A percentile compares a stretch with the other conserved stretches of the same genome.
phyloP scores from a whole-genome alignment of 2,888 invertebrate genomes.

The Eilema depressum region DNA sequence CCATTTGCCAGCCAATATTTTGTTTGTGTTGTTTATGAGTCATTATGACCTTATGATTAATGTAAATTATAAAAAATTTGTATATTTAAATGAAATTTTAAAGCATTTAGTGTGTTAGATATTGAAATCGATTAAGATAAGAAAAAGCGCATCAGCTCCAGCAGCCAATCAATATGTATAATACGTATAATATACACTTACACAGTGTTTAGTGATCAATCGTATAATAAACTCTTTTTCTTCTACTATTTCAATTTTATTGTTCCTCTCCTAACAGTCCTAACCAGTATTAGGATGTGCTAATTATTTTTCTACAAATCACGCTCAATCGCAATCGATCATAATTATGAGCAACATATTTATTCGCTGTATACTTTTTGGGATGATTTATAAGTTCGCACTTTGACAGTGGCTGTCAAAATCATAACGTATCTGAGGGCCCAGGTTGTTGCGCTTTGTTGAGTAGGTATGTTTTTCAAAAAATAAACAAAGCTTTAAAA shows the following conservation, averaged over 20 bases:
- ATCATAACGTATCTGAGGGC: slow-evolving; percentile 46
- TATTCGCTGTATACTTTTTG: slow-evolving; percentile 46
- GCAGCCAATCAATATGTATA: too few relatives aligned
- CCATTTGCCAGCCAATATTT: too few relatives aligned
- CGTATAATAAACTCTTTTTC: too few relatives aligned
- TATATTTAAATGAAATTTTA: too few relatives aligned
- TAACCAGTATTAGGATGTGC: slow-evolving; percentile 30
- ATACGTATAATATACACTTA: too few relatives aligned
- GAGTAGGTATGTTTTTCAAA: background rate
- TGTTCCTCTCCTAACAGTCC: slow-evolving; percentile 32
- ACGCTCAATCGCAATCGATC: slow-evolving; percentile 50
- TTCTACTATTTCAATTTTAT: background rate
- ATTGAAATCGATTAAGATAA: too few relatives aligned
- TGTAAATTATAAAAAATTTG: too few relatives aligned
- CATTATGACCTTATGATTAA: too few relatives aligned
- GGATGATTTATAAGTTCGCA: slow-evolving; percentile 46
- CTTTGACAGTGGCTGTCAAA: slow-evolving; percentile 55
- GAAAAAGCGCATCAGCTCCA: too few relatives aligned
- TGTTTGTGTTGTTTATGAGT: too few relatives aligned
- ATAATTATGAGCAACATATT: slow-evolving; percentile 50
- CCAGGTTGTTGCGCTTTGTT: slow-evolving; percentile 23
- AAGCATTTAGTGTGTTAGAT: too few relatives aligned
- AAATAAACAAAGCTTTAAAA: background rate
- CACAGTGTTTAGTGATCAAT: too few relatives aligned
- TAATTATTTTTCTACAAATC: slow-evolving; percentile 46